Percentiles rank a stretch among this genome's conserved stretches.
These are phyloP conservation scores for Halichoerus grypus DNA, from an alignment of 2,113 vertebrate species.

Conservation along the genomic window DNA sequence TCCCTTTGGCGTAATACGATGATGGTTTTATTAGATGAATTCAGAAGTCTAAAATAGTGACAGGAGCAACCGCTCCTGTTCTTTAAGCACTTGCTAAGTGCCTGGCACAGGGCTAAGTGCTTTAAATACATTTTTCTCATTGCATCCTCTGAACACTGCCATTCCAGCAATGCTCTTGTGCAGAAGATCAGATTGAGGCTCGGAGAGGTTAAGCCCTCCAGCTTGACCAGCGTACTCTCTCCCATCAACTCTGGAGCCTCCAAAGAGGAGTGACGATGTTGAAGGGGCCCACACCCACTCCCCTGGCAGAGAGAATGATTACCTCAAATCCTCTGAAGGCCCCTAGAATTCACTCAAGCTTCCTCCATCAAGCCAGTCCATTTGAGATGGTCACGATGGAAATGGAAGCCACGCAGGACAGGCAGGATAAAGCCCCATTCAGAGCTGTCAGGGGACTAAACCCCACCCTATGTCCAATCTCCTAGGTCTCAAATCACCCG, in stretches of 20 bases:
- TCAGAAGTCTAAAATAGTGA: background rate
- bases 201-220: background rate
- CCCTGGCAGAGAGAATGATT: background rate
- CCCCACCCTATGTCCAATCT: background rate
- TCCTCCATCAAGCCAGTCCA: background rate
- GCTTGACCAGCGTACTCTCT: background rate
- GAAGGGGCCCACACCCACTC: background rate
- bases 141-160: background rate
- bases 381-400: background rate
- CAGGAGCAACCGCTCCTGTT: background rate
- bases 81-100: background rate
- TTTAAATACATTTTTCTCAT: background rate
- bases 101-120: conserved; percentile 44
- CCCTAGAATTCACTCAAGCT: background rate
- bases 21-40: background rate
- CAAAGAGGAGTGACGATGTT: background rate
- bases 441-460: background rate
- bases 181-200: background rate
- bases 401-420: background rate
- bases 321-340: background rate
- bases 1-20: background rate
- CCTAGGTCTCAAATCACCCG: background rate
- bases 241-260: background rate
- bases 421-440: background rate
- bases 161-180: background rate